Base-by-base conservation (phyloP, 1,140 invertebrate species). In the Aphis craccivora region DNA sequence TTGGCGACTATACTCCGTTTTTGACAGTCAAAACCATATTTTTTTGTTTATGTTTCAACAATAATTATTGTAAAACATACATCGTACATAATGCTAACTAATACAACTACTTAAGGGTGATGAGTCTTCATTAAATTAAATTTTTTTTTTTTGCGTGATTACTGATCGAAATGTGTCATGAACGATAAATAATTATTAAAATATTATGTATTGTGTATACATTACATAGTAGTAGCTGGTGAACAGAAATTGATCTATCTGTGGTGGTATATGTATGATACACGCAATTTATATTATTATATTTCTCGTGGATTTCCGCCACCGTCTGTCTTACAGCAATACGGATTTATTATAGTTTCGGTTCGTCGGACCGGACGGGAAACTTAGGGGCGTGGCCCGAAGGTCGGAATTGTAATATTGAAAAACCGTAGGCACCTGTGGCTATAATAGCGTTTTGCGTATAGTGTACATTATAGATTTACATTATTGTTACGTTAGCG, bases 331-430 rank as follows among this genome's bases (percentile, higher is more conserved):
- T 67, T 76, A 14, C 30, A 76, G 55, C 8, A 11, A 2, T 60
- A 11, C 11, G 55, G 55, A 60, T 60, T 30, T 60, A 67, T 67
- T n/a, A 76, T n/a, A 67, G 60, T 67, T 14, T 67, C 60, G 4
- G 30, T n/a, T 76, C n/a, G 30, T 6, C 30, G 0, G 60, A 76
- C 60, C 5, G 60, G 60, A 76, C 60, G 60, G 30, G 60, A 76
- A 76, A 76, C n/a, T 5, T n/a, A 76, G 30, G 60, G 60, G 60
- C 60, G 60, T 76, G 60, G 60, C n/a, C n/a, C 1, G 60, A 76
- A 76, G 60, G 60, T 76, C 30, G 60, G 30, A n/a, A 76, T 76
- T 76, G 60, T 76, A 76, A 76, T 76, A 76, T 76, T 76, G 60
- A 76, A 76, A 76, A 76, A 76, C 60, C 60, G 30, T 51, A 51